Evolutionary conservation across 1,140 invertebrate genomes (phyloP), one percentile per base, ranked within the genome.

Genomic region (Spodoptera frugiperda): DNA sequence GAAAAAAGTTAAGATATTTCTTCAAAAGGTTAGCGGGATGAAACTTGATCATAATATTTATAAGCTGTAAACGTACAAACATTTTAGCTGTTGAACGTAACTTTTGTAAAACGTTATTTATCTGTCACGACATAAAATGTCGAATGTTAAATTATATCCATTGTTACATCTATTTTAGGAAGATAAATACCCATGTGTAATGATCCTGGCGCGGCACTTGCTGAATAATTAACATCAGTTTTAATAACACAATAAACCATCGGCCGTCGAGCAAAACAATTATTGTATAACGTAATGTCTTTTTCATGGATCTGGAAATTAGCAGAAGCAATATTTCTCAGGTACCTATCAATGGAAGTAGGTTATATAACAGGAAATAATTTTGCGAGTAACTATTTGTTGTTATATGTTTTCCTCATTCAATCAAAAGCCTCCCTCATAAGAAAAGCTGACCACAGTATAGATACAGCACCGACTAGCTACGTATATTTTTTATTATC

Each of bases 321-420:
- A 25, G 61, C 19, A 65, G 12, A 12, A 25, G 61, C 39, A 21
- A 65, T 65, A 65, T 65, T 65, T 65, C 48, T 53, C 48, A 30
- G 48, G 25, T 53, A 61, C 33, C 33, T 61, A 53, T 68, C 48
- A 68, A 5, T 21, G 48, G 25, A 49, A 53, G 46, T 30, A 30
- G 48, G 21, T 68, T 68, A 15, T 51, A 53, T 53, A 68, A 33
- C 21, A 51, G 65, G 65, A 51, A 68, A 68, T 51, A 30, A 68
- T 68, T 68, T 68, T 15, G 14, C 17, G 17, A 65, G 19, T 65
- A 21, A 17, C 61, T 65, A 65, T 65, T 65, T 48, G 61, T 65
- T 46, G 39, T 14, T 68, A 33, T 53, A 30, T 68, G 21, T 68
- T 68, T 68, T 68, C 48, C 65, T 68, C 65, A 33, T 68, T 68